phyloP scores from a whole-genome alignment of 2,113 vertebrate genomes.

The Paradoxurus hermaphroditus region DNA sequence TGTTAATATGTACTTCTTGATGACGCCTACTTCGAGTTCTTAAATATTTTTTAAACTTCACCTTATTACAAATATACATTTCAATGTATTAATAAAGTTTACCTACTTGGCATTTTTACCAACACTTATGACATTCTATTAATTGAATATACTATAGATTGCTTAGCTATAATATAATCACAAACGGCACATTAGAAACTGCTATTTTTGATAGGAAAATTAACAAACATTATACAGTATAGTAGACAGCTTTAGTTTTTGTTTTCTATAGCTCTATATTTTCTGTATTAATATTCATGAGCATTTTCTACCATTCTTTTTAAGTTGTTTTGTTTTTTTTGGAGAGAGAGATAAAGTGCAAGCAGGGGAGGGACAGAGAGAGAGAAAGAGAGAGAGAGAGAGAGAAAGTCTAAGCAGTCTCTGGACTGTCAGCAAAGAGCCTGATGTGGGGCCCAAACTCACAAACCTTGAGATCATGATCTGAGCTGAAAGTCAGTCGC shows the following conservation, averaged over 20 bases:
- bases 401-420: no score
- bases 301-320: neutral
- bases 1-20: neutral
- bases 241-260: neutral
- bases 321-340: no score
- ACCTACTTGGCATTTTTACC: neutral
- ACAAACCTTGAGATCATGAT: no score
- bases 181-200: neutral
- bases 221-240: neutral
- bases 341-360: no score
- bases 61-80: neutral
- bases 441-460: no score
- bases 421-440: no score
- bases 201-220: slow-evolving; percentile 4
- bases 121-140: neutral
- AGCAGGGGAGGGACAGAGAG: no score
- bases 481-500: no score
- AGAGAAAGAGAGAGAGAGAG: no score
- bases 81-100: neutral
- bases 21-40: neutral
- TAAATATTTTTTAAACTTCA: neutral
- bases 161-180: neutral
- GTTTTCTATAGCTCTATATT: neutral
- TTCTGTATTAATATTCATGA: neutral
- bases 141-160: neutral